These are phyloP conservation scores for Eumaeus atala DNA, from an alignment of 1,140 invertebrate species.

Conservation along the genomic window DNA sequence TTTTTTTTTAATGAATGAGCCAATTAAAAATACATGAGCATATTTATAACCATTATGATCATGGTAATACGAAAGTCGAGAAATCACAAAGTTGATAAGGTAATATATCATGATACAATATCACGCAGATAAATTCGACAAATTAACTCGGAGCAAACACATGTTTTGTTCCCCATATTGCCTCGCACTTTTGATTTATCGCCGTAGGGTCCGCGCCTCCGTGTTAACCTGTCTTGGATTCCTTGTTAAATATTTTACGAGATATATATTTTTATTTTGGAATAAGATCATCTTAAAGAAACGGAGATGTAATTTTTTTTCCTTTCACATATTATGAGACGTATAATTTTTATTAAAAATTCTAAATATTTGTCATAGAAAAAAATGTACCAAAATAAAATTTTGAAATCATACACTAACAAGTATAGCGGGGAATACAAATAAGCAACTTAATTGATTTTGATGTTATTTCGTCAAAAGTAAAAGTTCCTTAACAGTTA, in stretches of 20 bases:
- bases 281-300: no score
- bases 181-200: conserved; percentile 63
- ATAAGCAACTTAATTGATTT: no score
- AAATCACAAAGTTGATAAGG: no score
- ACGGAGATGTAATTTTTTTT: neutral
- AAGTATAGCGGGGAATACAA: no score
- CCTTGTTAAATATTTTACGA: conserved; percentile 12
- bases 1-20: no score
- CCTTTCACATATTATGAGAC: no score
- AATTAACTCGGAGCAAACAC: conserved; percentile 71
- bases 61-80: conserved; percentile 21
- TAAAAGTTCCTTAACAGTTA: neutral
- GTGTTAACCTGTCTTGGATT: neutral
- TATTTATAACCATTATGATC: neutral
- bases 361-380: no score
- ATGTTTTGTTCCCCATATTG: conserved; percentile 70
- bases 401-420: no score
- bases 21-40: no score
- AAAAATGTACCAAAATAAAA: no score
- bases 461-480: no score
- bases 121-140: conserved; percentile 65
- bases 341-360: no score
- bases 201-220: conserved; percentile 31
- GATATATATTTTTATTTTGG: neutral
- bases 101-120: conserved; percentile 46